A percentile compares a stretch with the other conserved stretches of the same genome.
Evolutionary conservation across 2,113 vertebrate genomes (phyloP).

Genomic region (Alouatta palliata): DNA sequence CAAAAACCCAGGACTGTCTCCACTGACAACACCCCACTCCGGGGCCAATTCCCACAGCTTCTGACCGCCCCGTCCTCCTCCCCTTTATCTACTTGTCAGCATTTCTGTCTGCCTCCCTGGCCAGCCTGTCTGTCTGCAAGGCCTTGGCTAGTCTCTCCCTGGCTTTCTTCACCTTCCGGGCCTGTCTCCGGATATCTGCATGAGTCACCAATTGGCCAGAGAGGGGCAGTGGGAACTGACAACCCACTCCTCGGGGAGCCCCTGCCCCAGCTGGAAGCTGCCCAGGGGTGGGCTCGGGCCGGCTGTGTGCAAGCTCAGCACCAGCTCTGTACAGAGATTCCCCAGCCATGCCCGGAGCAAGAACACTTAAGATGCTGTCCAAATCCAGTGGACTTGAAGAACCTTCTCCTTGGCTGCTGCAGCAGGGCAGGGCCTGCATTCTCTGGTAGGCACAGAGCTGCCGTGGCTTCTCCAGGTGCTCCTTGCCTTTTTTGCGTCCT

Average conservation of each 20-base stretch:
- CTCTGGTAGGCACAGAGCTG: background rate
- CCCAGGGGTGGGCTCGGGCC: fast-evolving
- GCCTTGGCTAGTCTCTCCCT: background rate
- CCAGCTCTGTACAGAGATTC: no score
- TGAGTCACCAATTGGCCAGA: background rate
- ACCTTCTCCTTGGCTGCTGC: no score
- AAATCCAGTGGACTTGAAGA: background rate
- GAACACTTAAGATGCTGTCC: background rate
- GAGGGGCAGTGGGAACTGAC: background rate
- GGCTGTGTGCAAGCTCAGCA: fast-evolving
- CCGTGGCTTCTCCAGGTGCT: background rate
- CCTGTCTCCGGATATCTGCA: background rate
- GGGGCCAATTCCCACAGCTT: background rate
- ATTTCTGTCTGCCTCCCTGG: background rate
- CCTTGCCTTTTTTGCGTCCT: fast-evolving
- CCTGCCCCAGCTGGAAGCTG: fast-evolving
- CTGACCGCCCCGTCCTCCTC: fast-evolving
- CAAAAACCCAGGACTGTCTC: background rate
- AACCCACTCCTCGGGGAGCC: no score
- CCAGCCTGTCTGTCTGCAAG: background rate
- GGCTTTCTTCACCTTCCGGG: background rate
- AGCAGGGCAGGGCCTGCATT: background rate
- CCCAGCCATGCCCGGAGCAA: fast-evolving
- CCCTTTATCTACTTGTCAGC: background rate
- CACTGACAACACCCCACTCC: background rate